phyloP scores from a whole-genome alignment of 2,113 vertebrate species.

The Xiphias gladius region DNA sequence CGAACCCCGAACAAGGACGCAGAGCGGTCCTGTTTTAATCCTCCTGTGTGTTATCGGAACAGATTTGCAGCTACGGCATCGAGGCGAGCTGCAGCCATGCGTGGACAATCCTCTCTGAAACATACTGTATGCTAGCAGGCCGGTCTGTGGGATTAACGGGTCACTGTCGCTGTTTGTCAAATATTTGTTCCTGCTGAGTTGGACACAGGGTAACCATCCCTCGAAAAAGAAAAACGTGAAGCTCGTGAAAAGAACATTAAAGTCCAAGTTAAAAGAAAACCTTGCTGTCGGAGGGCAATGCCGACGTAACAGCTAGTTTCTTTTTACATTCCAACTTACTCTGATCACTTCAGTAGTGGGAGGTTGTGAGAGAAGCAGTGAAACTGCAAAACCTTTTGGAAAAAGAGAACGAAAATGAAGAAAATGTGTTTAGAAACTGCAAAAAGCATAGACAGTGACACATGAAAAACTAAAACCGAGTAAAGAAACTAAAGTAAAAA shows the following conservation, averaged over 20 bases:
- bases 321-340: not conserved
- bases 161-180: slow-evolving; percentile 31
- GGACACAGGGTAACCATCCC: not conserved
- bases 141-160: slow-evolving; percentile 39
- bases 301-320: no score
- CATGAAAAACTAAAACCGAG: no score
- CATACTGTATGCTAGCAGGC: slow-evolving; percentile 2
- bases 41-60: slow-evolving; percentile 27
- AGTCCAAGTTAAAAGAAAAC: no score
- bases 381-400: no score
- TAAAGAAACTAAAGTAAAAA: no score
- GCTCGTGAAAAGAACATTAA: not conserved
- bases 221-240: not conserved
- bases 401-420: no score
- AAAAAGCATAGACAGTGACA: no score
- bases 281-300: not conserved
- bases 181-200: slow-evolving; percentile 40
- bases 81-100: slow-evolving; percentile 50
- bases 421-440: no score
- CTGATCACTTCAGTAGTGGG: not conserved
- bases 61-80: slow-evolving; percentile 44
- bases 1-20: slow-evolving; percentile 60
- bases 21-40: slow-evolving; percentile 38
- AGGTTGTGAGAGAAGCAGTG: not conserved
- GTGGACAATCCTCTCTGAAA: slow-evolving; percentile 31